Percentiles rank a stretch among this genome's conserved stretches.
Conservation (phyloP, 2,888 invertebrate species). For the Hipparchia sbordonii region DNA sequence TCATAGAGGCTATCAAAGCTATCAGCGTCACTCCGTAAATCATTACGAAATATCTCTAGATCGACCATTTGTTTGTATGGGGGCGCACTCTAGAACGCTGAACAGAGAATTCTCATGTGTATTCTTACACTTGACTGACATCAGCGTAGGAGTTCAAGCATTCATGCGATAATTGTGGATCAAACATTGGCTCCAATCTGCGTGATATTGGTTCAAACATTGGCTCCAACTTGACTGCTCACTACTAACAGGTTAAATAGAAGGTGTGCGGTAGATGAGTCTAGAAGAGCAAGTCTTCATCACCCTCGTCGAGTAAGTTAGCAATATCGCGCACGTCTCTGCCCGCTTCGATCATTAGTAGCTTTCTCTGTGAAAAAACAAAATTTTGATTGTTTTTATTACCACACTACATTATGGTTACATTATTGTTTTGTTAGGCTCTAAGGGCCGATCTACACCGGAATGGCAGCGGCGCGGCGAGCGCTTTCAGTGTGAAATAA, state of each 20-base stretch:
- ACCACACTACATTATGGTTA: no score
- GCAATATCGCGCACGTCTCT: constrained; percentile 72
- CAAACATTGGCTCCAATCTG: constrained; percentile 34
- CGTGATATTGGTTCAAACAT: constrained; percentile 6
- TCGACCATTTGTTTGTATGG: no score
- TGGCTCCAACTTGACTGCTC: constrained; percentile 43
- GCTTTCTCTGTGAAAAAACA: constrained; percentile 57
- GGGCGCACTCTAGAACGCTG: no score
- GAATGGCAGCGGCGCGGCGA: no score
- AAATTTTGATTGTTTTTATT: neutral
- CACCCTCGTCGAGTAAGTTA: constrained; percentile 93
- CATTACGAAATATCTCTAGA: no score
- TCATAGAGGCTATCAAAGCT: no score
- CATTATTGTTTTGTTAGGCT: no score
- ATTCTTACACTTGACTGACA: no score
- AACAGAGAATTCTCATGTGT: no score
- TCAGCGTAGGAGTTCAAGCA: neutral
- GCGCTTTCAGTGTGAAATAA: no score
- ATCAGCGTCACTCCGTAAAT: no score
- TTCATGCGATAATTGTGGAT: neutral
- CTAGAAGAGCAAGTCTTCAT: constrained; percentile 96
- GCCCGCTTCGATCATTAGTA: constrained; percentile 51
- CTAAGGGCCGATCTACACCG: no score
- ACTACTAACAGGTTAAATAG: constrained; percentile 36
- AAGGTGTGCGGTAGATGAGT: constrained; percentile 22